Evolutionary conservation across 2,797 vertebrate species (phyloP), one percentile per base, ranked within the genome.

Genomic region (Aythya fuligula): DNA sequence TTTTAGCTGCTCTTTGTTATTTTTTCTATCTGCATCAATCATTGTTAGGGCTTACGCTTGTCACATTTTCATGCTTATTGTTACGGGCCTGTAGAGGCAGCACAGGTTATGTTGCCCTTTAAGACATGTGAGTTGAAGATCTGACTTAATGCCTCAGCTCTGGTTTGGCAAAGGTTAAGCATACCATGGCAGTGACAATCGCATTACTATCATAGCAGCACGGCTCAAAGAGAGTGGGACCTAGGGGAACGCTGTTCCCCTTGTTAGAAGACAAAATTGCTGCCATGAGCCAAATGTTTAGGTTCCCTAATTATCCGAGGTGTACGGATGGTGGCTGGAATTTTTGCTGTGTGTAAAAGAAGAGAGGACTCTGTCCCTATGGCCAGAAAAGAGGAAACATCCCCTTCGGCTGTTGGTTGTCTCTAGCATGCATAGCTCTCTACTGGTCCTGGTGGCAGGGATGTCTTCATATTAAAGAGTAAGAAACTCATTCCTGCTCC

Each of bases 131-230:
- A 96, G 95, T 97, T 96, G 89, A 80, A 90, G 92, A 96, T 94
- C 97, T 94, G 87, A 95, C 75, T 97, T 97, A 94, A 96, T 97
- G 93, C 96, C 87, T 91, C 96, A 95, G 94, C 95, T 96, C 90
- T 96, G 95, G 90, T 94, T 96, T 98, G 97, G 97, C 96, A 97
- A 97, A 95, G 95, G 95, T 97, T 94, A 95, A 96, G 95, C 97
- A 98, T 97, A 97, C 97, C 97, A 98, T 95, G 97, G 93, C 85
- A 96, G 95, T 98, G 97, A 97, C 96, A 97, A 79, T 84, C 83
- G 82, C 96, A 97, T 98, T 97, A 92, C 94, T 90, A 28, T 97
- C 94, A 72, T 97, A 97, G 86, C 93, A 96, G 91, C 92, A 70
- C 6, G 9, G 80, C 91, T 95, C 88, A 94, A 85, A 96, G 34